A percentile compares a stretch with the other conserved stretches of the same genome.
These are phyloP conservation scores for Steinernema feltiae DNA, from an alignment of 1,140 invertebrate genomes.

Conservation along the genomic window DNA sequence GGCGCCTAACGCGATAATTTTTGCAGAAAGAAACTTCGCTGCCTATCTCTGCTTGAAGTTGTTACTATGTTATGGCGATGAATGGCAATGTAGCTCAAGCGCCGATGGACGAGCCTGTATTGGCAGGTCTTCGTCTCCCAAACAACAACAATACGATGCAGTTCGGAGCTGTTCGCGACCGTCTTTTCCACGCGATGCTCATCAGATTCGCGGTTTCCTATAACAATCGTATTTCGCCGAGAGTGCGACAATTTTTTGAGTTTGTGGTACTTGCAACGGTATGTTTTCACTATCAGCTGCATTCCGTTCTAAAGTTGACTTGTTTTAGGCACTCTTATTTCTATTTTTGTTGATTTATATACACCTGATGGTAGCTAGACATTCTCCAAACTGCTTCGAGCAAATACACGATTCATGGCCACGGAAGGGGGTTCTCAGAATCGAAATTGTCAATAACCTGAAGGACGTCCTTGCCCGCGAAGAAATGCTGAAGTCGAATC, in stretches of 20 bases:
- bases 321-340: conserved; percentile 71
- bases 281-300: conserved; percentile 12
- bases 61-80: background rate
- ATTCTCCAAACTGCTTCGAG: conserved; percentile 85
- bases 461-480: conserved; percentile 21
- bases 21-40: too few species aligned
- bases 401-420: conserved; percentile 85
- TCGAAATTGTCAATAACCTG: conserved; percentile 80
- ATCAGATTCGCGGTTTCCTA: conserved; percentile 82
- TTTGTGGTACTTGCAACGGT: conserved; percentile 70
- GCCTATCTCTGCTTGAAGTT: background rate
- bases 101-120: background rate
- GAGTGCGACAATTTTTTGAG: conserved; percentile 78
- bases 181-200: conserved; percentile 89
- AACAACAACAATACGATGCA: background rate
- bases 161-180: conserved; percentile 68
- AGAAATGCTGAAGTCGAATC: conserved; percentile 21
- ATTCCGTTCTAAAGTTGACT: conserved; percentile 33
- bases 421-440: conserved; percentile 82
- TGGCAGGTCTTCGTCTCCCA: background rate
- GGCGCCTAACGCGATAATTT: too few species aligned
- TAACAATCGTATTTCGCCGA: conserved; percentile 77
- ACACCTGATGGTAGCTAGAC: conserved; percentile 82
- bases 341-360: conserved; percentile 88
- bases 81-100: background rate